Evolutionary conservation across 2,113 vertebrate genomes (phyloP).

Genomic region (Malurus alboscapulatus): DNA sequence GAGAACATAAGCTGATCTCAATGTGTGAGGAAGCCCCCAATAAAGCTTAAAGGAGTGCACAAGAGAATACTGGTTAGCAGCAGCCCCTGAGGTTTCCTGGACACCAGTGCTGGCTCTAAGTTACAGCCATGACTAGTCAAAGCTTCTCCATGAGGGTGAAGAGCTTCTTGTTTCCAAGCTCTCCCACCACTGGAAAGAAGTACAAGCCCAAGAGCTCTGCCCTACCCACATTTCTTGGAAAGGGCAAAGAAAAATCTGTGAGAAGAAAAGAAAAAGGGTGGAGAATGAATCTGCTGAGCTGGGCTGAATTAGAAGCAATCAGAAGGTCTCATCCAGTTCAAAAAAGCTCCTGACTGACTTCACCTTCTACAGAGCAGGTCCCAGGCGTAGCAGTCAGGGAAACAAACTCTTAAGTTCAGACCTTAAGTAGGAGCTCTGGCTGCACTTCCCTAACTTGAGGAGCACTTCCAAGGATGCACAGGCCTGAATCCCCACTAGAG

Average conservation of each 20-base stretch:
- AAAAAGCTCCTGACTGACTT: accelerated
- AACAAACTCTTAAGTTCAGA: not conserved
- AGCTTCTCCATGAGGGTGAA: not conserved
- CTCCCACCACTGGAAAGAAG: not conserved
- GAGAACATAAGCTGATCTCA: not conserved
- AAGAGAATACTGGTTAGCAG: not conserved
- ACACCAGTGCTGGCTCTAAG: not conserved
- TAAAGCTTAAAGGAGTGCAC: not conserved
- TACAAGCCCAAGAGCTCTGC: not conserved
- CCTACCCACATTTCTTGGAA: not conserved
- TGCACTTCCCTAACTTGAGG: not conserved
- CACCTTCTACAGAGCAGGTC: not conserved
- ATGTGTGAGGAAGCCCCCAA: not conserved
- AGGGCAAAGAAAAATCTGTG: not conserved
- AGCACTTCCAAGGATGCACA: not conserved
- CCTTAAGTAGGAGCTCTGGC: not conserved
- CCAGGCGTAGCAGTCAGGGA: not conserved
- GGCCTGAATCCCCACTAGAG: not conserved
- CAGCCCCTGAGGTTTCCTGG: not conserved
- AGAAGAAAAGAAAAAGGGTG: not conserved
- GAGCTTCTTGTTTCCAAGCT: not conserved
- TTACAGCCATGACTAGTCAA: not conserved
- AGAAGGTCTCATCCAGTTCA: not conserved
- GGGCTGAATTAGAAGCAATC: not conserved
- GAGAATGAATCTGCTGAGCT: not conserved